Conservation (phyloP, 2,888 invertebrate species). For the Drosophila gaucha region DNA sequence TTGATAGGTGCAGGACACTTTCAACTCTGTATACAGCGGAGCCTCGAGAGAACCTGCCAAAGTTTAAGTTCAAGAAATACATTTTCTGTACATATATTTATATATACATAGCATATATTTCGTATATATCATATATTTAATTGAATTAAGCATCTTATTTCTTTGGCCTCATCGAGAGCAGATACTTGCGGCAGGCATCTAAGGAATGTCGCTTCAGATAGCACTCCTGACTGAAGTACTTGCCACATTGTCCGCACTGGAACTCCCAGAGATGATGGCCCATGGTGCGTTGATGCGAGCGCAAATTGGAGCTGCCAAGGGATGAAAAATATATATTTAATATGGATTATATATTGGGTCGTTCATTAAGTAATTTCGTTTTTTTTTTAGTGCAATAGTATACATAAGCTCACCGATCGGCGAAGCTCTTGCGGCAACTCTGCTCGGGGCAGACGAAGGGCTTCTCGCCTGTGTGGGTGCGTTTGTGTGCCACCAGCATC, state of each 20-base stretch:
- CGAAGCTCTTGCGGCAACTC: slow-evolving; percentile 88
- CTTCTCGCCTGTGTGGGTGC: slow-evolving; percentile 89
- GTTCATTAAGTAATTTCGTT: too few species aligned
- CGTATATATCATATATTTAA: too few species aligned
- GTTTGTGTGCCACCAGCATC: slow-evolving; percentile 89
- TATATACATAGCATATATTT: too few species aligned
- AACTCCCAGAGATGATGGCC: slow-evolving; percentile 90
- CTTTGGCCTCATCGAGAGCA: slow-evolving; percentile 40
- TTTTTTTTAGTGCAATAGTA: too few species aligned
- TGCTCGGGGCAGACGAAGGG: slow-evolving; percentile 88
- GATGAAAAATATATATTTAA: too few species aligned
- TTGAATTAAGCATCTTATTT: not conserved
- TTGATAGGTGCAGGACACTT: too few species aligned
- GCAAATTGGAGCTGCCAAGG: slow-evolving; percentile 87
- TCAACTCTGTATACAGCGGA: too few species aligned
- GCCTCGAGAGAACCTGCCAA: too few species aligned
- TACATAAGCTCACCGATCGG: slow-evolving; percentile 86
- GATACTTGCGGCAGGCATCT: slow-evolving; percentile 88
- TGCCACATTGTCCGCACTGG: slow-evolving; percentile 88
- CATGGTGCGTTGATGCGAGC: slow-evolving; percentile 90
- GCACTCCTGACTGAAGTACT: slow-evolving; percentile 89
- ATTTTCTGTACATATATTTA: too few species aligned
- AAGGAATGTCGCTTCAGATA: slow-evolving; percentile 88
- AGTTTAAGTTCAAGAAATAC: too few species aligned
- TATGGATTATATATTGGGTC: too few species aligned